Percentiles rank a stretch among this genome's conserved stretches.
These are phyloP conservation scores for Ichneumon xanthorius DNA, from an alignment of 2,888 invertebrate species.

Conservation along the genomic window DNA sequence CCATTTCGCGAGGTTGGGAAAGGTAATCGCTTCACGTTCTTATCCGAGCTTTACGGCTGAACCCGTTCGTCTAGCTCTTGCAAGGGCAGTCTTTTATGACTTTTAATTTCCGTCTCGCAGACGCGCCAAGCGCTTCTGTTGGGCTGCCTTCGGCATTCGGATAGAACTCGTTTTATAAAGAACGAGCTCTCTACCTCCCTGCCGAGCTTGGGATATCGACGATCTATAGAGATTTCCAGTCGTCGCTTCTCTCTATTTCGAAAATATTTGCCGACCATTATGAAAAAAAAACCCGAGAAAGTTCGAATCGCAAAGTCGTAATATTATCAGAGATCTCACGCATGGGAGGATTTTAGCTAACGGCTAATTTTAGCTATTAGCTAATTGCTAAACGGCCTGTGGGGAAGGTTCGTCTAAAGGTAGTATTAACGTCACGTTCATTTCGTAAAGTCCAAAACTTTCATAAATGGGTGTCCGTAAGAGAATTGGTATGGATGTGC, in stretches of 20 bases:
- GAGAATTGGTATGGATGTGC: too few relatives aligned
- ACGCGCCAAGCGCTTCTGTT: slow-evolving; percentile 15
- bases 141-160: slow-evolving; percentile 31
- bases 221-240: slow-evolving; percentile 28
- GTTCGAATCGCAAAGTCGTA: not conserved
- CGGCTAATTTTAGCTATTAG: too few relatives aligned
- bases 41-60: slow-evolving; percentile 56
- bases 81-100: slow-evolving; percentile 63
- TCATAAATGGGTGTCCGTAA: too few relatives aligned
- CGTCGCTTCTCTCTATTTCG: slow-evolving; percentile 20
- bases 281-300: not conserved
- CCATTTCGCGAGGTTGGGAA: slow-evolving; percentile 32
- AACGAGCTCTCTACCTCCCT: slow-evolving; percentile 16
- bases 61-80: slow-evolving; percentile 52
- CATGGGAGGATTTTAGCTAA: too few relatives aligned
- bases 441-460: too few relatives aligned
- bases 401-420: too few relatives aligned
- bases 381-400: too few relatives aligned
- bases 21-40: slow-evolving; percentile 57
- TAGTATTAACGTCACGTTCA: too few relatives aligned
- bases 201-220: slow-evolving; percentile 32
- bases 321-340: not conserved
- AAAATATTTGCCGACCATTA: not conserved
- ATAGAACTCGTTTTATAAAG: slow-evolving; percentile 51
- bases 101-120: slow-evolving; percentile 64